phyloP scores from a whole-genome alignment of 1,140 invertebrate species.

The Magallana angulata region DNA sequence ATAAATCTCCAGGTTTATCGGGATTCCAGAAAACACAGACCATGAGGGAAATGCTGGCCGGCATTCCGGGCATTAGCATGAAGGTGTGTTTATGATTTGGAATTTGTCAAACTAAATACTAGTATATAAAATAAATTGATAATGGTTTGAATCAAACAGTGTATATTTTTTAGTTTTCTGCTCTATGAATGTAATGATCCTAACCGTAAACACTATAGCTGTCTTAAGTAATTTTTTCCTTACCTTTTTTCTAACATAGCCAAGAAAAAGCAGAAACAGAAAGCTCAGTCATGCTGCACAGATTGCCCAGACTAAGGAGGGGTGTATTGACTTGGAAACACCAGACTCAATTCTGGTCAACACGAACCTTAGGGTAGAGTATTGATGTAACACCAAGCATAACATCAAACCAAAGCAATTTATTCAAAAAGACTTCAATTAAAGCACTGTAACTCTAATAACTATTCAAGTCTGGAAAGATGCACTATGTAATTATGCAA shows the following conservation, averaged over 20 bases:
- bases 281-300: slow-evolving; percentile 94
- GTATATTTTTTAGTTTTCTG: no score
- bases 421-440: no score
- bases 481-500: no score
- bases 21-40: slow-evolving; percentile 65
- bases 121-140: no score
- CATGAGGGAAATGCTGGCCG: slow-evolving; percentile 82
- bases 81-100: slow-evolving; percentile 63
- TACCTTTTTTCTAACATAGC: slow-evolving; percentile 71
- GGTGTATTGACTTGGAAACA: slow-evolving; percentile 96
- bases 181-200: no score
- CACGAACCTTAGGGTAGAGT: slow-evolving; percentile 86
- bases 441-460: no score
- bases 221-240: neutral
- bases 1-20: slow-evolving; percentile 32
- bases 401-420: no score
- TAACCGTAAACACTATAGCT: no score
- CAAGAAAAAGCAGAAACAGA: slow-evolving; percentile 87
- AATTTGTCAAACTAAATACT: no score
- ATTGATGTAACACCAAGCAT: neutral
- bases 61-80: slow-evolving; percentile 93
- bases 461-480: no score
- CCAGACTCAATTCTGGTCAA: slow-evolving; percentile 97
- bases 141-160: no score
- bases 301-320: slow-evolving; percentile 93